Evolutionary conservation across 2,113 vertebrate species (phyloP), one percentile per base, ranked within the genome.

Genomic region (Lagopus leucura): DNA sequence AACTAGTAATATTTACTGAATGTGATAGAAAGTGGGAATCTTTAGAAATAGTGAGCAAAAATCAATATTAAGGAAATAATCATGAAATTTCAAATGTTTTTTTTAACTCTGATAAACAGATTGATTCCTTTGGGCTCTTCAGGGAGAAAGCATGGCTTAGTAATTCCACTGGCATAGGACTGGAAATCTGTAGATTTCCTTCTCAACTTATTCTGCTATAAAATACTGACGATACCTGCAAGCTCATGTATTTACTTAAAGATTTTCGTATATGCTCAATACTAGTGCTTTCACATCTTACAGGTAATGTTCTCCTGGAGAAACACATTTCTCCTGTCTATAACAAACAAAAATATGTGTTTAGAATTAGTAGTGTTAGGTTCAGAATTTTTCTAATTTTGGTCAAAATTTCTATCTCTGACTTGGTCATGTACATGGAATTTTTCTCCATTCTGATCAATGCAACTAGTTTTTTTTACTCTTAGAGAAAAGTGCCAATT

Each of bases 401-500:
- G 55, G 42, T 55, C 32, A 1, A 0, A 74, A 30, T 83, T 79
- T 90, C 30, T 87, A 3, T n/a, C 63, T 83, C 76, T 73, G 40
- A 27, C 47, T 75, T 87, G 60, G 76, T 90, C 58, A 98, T 97
- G 98, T 98, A 98, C 69, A 98, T 98, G 98, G 98, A 98, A 84
- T 98, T 98, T 93, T 98, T 98, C 48, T 97, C 98, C 1, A 84
- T 98, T 63, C 97, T 98, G 52, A 97, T 98, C 38, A 98, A 98
- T n/a, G 93, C 97, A 91, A 98, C 94, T 77, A 98, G 94, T 24
- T 97, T 98, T 98, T 96, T 95, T 98, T 98, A 84, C 91, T 98
- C 40, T 99, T 98, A 93, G 98, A 99, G 97, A 98, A 98, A 94
- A 99, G 98, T 61, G 97, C 98, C 34, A 98, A 98, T 97, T 99